phyloP scores from a whole-genome alignment of 2,888 invertebrate genomes.

The Thera obeliscata region DNA sequence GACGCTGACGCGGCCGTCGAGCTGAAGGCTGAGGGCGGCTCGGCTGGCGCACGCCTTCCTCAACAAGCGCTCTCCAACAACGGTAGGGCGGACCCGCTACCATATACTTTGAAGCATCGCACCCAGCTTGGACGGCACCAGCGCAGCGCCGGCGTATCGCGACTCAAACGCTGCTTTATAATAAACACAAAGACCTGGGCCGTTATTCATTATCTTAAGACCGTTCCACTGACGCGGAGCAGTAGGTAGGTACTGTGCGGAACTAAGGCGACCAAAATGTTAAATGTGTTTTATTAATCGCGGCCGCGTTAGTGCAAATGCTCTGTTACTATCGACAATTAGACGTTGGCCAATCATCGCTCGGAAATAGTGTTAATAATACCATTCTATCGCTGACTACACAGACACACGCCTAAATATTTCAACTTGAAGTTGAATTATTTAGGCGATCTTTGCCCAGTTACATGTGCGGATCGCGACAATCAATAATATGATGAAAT shows the following conservation, averaged over 20 bases:
- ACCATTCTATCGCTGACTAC: neutral
- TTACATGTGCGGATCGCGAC: neutral
- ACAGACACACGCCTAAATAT: neutral
- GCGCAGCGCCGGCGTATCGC: neutral
- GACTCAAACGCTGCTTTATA: slow-evolving; percentile 1
- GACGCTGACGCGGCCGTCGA: slow-evolving; percentile 18
- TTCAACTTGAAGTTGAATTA: neutral
- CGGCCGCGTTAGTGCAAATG: neutral
- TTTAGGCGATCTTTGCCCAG: neutral
- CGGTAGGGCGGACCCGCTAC: slow-evolving; percentile 13
- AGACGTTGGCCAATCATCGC: neutral
- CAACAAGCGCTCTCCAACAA: slow-evolving; percentile 17
- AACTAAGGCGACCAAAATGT: too few species aligned
- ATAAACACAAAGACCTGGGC: neutral
- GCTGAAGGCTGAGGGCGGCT: slow-evolving; percentile 6
- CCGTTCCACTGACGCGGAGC: neutral
- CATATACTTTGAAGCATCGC: slow-evolving; percentile 1
- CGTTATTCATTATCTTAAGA: neutral
- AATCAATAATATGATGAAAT: too few species aligned
- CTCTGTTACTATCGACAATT: neutral
- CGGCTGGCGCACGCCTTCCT: slow-evolving; percentile 22
- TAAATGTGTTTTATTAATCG: neutral
- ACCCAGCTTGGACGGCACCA: slow-evolving; percentile 8
- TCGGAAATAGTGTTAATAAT: neutral
- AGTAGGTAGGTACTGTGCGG: too few species aligned